A percentile compares a stretch with the other conserved stretches of the same genome.
phyloP scores from a whole-genome alignment of 2,888 invertebrate species.

The Camptogramma bilineatum region DNA sequence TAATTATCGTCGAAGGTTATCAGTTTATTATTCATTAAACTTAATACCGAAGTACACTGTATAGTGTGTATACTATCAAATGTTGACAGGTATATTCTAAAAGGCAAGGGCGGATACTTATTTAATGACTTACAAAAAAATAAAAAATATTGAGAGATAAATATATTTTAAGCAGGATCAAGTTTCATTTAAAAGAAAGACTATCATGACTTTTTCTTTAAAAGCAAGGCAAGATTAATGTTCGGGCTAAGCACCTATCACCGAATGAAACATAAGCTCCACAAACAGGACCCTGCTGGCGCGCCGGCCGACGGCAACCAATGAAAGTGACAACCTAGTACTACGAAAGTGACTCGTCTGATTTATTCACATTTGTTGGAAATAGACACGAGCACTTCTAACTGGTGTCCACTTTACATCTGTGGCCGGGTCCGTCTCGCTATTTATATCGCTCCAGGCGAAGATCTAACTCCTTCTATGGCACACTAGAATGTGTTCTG shows the following conservation, averaged over 20 bases:
- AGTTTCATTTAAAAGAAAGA: slow-evolving; percentile 17
- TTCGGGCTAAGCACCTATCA: slow-evolving; percentile 14
- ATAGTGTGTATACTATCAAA: not conserved
- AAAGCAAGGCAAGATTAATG: slow-evolving; percentile 17
- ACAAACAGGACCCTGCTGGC: slow-evolving; percentile 3
- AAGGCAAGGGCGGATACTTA: no score
- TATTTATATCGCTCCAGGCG: slow-evolving; percentile 77
- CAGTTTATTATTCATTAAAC: slow-evolving; percentile 50
- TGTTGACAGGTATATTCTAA: not conserved
- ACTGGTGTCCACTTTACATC: slow-evolving; percentile 80
- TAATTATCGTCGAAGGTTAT: slow-evolving; percentile 59
- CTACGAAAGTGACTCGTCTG: slow-evolving; percentile 77
- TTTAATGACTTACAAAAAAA: not conserved
- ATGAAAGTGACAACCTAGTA: slow-evolving; percentile 77
- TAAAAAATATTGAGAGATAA: not conserved
- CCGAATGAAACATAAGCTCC: slow-evolving; percentile 15
- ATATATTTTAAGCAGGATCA: not conserved
- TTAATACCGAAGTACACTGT: not conserved
- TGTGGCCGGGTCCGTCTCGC: slow-evolving; percentile 64
- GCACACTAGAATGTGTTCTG: slow-evolving; percentile 72
- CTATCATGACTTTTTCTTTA: slow-evolving; percentile 11
- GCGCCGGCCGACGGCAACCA: slow-evolving; percentile 48
- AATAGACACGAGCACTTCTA: slow-evolving; percentile 78
- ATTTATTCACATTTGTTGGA: slow-evolving; percentile 82
- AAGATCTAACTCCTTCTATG: slow-evolving; percentile 77